Percentiles rank a stretch among this genome's conserved stretches.
Evolutionary conservation across 2,113 vertebrate species (phyloP).

Genomic region (Gavia stellata): DNA sequence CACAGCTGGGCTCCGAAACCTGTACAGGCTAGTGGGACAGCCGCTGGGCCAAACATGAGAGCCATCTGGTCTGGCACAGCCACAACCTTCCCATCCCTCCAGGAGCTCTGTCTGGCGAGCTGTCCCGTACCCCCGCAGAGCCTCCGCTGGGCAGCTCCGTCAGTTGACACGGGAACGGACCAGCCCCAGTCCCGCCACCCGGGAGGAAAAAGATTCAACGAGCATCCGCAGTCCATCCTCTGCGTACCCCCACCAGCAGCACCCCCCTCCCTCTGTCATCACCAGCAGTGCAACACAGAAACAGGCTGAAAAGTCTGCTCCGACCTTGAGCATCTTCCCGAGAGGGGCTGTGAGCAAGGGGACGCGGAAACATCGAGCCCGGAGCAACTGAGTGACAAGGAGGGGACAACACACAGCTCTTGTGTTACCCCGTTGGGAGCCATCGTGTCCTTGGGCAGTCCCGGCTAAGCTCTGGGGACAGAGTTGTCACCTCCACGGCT

Average conservation of each 20-base stretch:
- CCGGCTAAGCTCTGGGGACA: not conserved
- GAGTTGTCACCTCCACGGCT: not conserved
- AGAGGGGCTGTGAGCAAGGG: not conserved
- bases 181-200: not conserved
- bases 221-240: not conserved
- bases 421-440: not conserved
- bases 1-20: rapidly evolving
- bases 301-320: not conserved
- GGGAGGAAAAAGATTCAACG: not conserved
- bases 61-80: not conserved
- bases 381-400: not conserved
- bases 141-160: not conserved
- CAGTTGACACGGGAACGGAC: not conserved
- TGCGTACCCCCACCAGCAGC: not conserved
- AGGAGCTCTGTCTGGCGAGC: not conserved
- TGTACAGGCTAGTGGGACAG: not conserved
- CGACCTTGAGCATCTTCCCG: not conserved
- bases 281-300: not conserved
- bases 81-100: not conserved
- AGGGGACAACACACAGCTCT: not conserved
- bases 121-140: not conserved
- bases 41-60: rapidly evolving
- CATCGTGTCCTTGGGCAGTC: rapidly evolving
- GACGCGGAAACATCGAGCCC: not conserved
- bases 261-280: not conserved